These are phyloP conservation scores for Hyposoter dolosus DNA, from an alignment of 2,888 invertebrate genomes.

Conservation along the genomic window DNA sequence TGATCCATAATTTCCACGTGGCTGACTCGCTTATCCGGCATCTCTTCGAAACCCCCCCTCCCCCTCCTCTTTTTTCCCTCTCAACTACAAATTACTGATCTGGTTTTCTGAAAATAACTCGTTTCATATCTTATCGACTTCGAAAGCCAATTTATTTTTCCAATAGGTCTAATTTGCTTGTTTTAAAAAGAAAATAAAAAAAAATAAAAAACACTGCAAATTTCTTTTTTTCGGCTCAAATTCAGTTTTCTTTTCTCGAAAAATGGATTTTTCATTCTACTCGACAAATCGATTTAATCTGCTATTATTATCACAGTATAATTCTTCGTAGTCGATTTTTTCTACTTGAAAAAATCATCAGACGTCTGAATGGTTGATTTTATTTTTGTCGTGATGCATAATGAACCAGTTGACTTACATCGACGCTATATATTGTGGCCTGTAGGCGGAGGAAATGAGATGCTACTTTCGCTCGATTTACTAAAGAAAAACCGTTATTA, in stretches of 20 bases:
- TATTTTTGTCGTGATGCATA: background rate
- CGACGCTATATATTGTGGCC: background rate
- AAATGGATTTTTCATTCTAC: background rate
- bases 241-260: background rate
- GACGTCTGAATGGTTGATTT: background rate
- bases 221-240: background rate
- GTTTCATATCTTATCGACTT: background rate
- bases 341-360: background rate
- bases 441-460: slow-evolving; percentile 35
- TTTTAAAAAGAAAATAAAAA: background rate
- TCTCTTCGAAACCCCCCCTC: slow-evolving; percentile 38
- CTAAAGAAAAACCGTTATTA: slow-evolving; percentile 64
- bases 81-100: background rate
- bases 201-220: background rate
- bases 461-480: slow-evolving; percentile 39
- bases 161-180: background rate
- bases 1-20: slow-evolving; percentile 51
- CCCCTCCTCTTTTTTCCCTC: slow-evolving; percentile 11
- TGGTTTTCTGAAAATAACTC: background rate
- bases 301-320: background rate
- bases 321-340: background rate
- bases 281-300: background rate
- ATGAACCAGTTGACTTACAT: background rate
- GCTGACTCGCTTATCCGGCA: background rate
- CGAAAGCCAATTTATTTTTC: background rate